phyloP scores from a whole-genome alignment of 2,888 invertebrate genomes.

The Penaeus monodon region DNA sequence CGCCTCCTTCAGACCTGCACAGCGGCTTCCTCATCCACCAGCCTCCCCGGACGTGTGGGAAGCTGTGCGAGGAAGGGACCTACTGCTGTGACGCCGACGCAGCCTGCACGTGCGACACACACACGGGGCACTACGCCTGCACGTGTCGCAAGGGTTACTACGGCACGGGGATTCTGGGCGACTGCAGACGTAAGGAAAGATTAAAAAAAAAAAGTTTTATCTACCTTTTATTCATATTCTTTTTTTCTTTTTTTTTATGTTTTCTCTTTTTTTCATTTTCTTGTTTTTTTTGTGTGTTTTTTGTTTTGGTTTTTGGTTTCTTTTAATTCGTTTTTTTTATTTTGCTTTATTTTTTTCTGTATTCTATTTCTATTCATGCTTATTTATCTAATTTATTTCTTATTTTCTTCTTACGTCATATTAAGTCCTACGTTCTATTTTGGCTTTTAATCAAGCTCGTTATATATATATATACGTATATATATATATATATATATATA shows the following conservation, averaged over 20 bases:
- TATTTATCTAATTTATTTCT: no score
- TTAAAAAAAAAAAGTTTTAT: no score
- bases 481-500: no score
- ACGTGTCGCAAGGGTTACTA: conserved; percentile 77
- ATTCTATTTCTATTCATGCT: not conserved
- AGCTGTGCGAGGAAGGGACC: conserved; percentile 71
- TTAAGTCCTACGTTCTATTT: no score
- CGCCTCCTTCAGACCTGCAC: conserved; percentile 74
- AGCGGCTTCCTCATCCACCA: conserved; percentile 75
- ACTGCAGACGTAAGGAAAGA: conserved; percentile 74
- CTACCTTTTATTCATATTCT: not conserved
- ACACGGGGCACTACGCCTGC: conserved; percentile 80
- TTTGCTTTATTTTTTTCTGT: not conserved
- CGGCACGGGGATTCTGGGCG: conserved; percentile 76
- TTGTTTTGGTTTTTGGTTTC: not conserved
- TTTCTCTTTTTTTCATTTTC: not conserved
- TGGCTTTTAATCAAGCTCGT: no score
- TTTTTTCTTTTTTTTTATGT: not conserved
- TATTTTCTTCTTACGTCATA: no score
- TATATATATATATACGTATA: no score
- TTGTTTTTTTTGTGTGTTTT: not conserved
- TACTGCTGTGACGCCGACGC: conserved; percentile 77
- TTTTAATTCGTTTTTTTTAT: not conserved
- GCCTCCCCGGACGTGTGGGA: conserved; percentile 72
- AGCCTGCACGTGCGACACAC: conserved; percentile 77